phyloP scores from a whole-genome alignment of 1,140 invertebrate species.

The Brachionus manjavacas region DNA sequence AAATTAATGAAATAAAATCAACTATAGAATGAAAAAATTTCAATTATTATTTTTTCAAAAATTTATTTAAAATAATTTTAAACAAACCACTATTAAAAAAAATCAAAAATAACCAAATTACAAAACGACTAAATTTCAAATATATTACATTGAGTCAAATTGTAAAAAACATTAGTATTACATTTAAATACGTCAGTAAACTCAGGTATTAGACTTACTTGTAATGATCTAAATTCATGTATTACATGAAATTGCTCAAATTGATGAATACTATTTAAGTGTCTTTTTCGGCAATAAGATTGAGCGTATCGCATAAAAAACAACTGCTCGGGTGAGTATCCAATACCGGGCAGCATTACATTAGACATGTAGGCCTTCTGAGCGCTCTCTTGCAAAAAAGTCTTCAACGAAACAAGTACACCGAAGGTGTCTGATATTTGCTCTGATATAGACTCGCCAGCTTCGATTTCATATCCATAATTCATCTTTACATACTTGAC shows the following conservation, averaged over 20 bases:
- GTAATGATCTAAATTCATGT: slow-evolving; percentile 13
- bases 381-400: not conserved
- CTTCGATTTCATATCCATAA: slow-evolving; percentile 3
- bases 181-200: slow-evolving; percentile 33
- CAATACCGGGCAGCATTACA: not conserved
- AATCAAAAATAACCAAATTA: not conserved
- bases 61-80: not conserved
- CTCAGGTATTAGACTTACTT: slow-evolving; percentile 24
- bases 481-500: not conserved
- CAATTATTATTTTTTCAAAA: not conserved
- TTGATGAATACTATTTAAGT: not conserved
- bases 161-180: slow-evolving; percentile 6
- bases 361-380: not conserved
- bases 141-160: slow-evolving; percentile 36
- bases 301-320: slow-evolving; percentile 41
- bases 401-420: not conserved
- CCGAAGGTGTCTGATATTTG: slow-evolving; percentile 34
- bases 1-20: not conserved
- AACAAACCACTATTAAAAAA: not conserved
- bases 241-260: slow-evolving; percentile 23
- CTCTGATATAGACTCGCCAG: not conserved
- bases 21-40: not conserved
- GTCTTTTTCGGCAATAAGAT: slow-evolving; percentile 19
- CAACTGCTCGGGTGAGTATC: not conserved
- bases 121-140: slow-evolving; percentile 21